phyloP scores from a whole-genome alignment of 2,888 invertebrate species.

The Bombylius major region DNA sequence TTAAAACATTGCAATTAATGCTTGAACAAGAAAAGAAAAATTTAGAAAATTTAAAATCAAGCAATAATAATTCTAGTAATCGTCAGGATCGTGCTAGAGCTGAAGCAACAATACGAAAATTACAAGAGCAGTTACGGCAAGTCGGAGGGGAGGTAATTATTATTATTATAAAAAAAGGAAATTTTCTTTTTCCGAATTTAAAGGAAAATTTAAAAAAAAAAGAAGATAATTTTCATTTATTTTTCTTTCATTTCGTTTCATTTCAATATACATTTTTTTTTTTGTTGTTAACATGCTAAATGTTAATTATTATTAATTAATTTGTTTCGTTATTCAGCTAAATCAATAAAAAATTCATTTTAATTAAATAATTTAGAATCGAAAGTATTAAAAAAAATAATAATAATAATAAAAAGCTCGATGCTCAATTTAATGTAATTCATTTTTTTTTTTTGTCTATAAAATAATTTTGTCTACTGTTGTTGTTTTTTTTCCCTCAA shows the following conservation, averaged over 20 bases:
- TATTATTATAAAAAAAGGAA: slow-evolving; percentile 1
- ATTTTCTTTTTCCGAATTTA: background rate
- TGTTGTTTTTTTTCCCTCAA: too few relatives aligned
- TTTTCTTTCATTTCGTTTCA: too few relatives aligned
- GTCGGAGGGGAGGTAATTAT: slow-evolving; percentile 35
- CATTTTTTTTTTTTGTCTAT: background rate
- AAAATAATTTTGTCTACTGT: background rate
- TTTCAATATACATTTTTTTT: background rate
- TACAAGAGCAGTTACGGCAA: slow-evolving; percentile 35
- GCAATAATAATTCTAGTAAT: slow-evolving; percentile 31
- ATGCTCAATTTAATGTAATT: background rate
- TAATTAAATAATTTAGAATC: too few relatives aligned
- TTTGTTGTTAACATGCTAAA: background rate
- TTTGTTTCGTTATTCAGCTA: too few relatives aligned
- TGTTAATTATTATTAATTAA: too few relatives aligned
- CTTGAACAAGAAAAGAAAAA: slow-evolving; percentile 75
- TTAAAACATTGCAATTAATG: slow-evolving; percentile 79
- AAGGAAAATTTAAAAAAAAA: too few relatives aligned
- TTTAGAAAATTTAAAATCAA: slow-evolving; percentile 58
- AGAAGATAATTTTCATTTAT: too few relatives aligned
- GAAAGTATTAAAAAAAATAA: too few relatives aligned
- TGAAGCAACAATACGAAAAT: slow-evolving; percentile 33
- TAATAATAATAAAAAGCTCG: too few relatives aligned
- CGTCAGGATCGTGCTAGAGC: slow-evolving; percentile 21
- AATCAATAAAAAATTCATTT: too few relatives aligned